Conservation (phyloP, 2,888 invertebrate species). For the Tenthredo amoena region DNA sequence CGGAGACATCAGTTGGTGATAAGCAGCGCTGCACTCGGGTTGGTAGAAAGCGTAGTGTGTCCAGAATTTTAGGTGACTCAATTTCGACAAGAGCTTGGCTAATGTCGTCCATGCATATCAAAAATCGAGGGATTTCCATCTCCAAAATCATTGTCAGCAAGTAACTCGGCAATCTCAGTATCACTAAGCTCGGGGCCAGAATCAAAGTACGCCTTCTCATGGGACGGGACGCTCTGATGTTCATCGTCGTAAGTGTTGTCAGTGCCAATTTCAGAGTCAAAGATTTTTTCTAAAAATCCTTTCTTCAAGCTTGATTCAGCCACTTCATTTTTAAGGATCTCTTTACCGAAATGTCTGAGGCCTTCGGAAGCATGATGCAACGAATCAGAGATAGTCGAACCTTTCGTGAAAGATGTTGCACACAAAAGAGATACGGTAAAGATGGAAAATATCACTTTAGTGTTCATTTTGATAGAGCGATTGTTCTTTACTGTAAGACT, state of each 20-base stretch:
- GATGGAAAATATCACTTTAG: background rate
- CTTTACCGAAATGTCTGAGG: conserved; percentile 8
- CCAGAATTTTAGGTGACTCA: background rate
- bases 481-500: background rate
- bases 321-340: background rate
- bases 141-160: background rate
- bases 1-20: background rate
- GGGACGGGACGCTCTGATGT: conserved; percentile 28
- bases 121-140: background rate
- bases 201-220: conserved; percentile 35
- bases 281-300: background rate
- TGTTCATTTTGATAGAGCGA: conserved; percentile 2
- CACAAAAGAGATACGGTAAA: background rate
- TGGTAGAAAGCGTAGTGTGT: background rate
- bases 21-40: background rate
- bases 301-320: background rate
- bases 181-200: conserved; percentile 20
- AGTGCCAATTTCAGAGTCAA: background rate
- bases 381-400: background rate
- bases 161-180: background rate
- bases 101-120: background rate
- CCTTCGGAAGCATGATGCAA: background rate
- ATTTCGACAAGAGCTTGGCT: background rate
- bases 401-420: background rate
- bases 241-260: conserved; percentile 27